Percentiles rank a stretch among this genome's conserved stretches.
Conservation (phyloP, 2,888 invertebrate species). For the Entomobrya proxima region DNA sequence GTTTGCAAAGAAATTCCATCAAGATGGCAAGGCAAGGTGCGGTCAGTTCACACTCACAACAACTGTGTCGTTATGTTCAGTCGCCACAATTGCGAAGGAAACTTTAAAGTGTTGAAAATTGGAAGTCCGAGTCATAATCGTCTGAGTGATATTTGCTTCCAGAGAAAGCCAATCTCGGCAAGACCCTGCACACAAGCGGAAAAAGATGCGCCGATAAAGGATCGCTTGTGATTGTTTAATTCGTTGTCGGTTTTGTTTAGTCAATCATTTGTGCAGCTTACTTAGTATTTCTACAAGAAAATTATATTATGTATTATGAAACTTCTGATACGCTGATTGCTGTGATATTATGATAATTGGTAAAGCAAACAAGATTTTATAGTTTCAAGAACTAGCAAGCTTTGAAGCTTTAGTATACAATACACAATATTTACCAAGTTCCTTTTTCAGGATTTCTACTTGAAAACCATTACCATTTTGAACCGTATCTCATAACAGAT, state of each 20-base stretch:
- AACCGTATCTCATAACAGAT: no score
- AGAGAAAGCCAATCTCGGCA: slow-evolving; percentile 42
- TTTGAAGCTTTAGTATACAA: no score
- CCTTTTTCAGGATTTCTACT: no score
- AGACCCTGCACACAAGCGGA: slow-evolving; percentile 37
- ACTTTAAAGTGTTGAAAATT: neutral
- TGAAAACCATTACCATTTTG: no score
- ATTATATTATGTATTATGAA: no score
- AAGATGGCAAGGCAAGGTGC: slow-evolving; percentile 29
- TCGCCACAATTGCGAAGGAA: neutral
- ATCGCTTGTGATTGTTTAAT: neutral
- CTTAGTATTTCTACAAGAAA: no score
- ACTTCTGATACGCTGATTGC: no score
- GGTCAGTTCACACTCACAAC: slow-evolving; percentile 40
- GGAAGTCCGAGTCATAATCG: slow-evolving; percentile 55
- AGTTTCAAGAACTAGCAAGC: no score
- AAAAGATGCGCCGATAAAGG: neutral
- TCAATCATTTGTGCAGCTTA: neutral
- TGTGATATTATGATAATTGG: no score
- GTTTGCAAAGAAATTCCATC: slow-evolving; percentile 42
- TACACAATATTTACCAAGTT: no score
- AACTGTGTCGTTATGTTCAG: slow-evolving; percentile 36
- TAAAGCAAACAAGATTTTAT: no score
- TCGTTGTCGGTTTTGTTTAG: neutral
- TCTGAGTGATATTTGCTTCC: slow-evolving; percentile 52